phyloP scores from a whole-genome alignment of 2,113 vertebrate genomes.

The Procavia capensis region DNA sequence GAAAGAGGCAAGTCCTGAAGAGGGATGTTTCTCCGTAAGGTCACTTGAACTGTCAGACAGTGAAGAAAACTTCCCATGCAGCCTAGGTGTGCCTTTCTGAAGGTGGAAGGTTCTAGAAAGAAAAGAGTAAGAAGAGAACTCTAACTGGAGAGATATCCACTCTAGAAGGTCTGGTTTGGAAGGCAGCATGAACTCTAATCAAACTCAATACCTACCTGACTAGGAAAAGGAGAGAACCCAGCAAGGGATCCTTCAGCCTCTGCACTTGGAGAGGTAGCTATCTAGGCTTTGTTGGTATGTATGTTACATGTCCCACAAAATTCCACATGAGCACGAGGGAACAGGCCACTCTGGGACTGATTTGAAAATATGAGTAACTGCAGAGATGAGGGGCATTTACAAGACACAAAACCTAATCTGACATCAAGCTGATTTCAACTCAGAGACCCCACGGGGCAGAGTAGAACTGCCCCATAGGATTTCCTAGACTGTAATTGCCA shows the following conservation, averaged over 20 bases:
- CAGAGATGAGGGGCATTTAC: neutral
- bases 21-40: neutral
- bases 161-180: neutral
- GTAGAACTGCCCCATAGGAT: too few species aligned
- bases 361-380: neutral
- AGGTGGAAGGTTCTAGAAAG: neutral
- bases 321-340: neutral
- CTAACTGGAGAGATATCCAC: neutral
- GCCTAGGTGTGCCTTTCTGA: accelerated
- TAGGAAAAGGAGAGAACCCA: neutral
- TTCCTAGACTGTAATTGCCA: too few species aligned
- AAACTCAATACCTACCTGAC: neutral
- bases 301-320: neutral
- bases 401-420: neutral
- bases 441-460: neutral
- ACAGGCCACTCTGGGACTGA: neutral
- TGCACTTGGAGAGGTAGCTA: neutral
- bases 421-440: neutral
- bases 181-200: neutral
- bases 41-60: accelerated
- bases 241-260: neutral
- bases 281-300: neutral
- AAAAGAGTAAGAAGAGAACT: neutral
- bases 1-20: neutral
- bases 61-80: neutral